Evolutionary conservation across 1,140 invertebrate genomes (phyloP), one percentile per base, ranked within the genome.

Genomic region (Drosophila quadrilineata): DNA sequence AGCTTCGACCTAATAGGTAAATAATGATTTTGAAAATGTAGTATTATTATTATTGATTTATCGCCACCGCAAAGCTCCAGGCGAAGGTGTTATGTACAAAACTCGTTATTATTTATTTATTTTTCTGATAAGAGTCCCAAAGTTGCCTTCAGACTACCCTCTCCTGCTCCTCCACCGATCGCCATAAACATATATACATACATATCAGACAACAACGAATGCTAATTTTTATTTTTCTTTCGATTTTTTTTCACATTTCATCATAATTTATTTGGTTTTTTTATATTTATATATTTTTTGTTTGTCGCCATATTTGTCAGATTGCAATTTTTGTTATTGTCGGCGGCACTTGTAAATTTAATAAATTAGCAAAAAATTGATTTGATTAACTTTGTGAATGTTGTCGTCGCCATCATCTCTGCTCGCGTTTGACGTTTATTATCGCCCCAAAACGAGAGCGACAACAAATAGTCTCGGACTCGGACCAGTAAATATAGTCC

Each of bases 211-310:
- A 10, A 46, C 38, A 66, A 50, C 41, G 14, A 73, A 79, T 79
- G 79, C 79, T 84, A 84, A 84, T 85, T 84, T 84, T 45, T 62
- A n/a, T n/a, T n/a, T n/a, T n/a, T n/a, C n/a, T n/a, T n/a, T n/a
- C n/a, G n/a, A n/a, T 54, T 41, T 28, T 48, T 62, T 54, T 68
- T 62, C 50, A 56, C 50, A 63, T 63, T 49, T 52, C 65, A 66
- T 65, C 35, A 65, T 65, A 64, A 58, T 58, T 57, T 36, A 41
- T 52, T 28, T 10, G 24, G 5, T 22, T 22, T 58, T 41, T 31
- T 16, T 40, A 9, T 24, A 17, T 57, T 26, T 54, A 45, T 40
- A 69, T 53, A 26, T 64, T 29, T 36, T 16, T 49, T 48, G 31
- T 62, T 14, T 69, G 46, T 54, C 49, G 63, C 31, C 33, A 12